Evolutionary conservation across 1,140 invertebrate species (phyloP), one percentile per base, ranked within the genome.

Genomic region (Rhopalosiphum maidis): DNA sequence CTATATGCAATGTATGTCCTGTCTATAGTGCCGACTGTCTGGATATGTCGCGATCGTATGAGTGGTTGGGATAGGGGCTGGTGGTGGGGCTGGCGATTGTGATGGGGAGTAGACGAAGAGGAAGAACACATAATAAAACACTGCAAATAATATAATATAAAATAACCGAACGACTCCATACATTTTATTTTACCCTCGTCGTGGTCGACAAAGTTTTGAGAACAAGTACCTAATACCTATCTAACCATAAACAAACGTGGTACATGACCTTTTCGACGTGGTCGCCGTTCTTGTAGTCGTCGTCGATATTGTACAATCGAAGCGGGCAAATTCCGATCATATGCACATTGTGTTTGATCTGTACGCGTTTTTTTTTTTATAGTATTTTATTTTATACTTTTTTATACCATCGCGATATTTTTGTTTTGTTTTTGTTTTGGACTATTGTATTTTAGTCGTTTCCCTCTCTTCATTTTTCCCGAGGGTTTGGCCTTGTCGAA

Each of bases 401-500:
- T 46, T 46, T n/a, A n/a, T n/a, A 25, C 8, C 48, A 21, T 18
- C n/a, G 43, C 25, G 46, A n/a, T 37, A 55, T 60, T 68, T 91
- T 68, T 60, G 43, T 91, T 46, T 77, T 68, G 22, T 43, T 68
- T 68, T 41, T 51, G 54, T 90, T 87, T 21, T 37, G 41, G 55
- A 43, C 35, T n/a, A 90, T 82, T n/a, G 90, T 46, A 21, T 77
- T 77, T 77, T n/a, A 68, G 54, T 68, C 51, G 90, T 83, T 89
- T 54, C 48, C 87, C 48, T 23, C 60, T 23, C 35, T 25, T 22
- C 35, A 6, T 77, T 77, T 41, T n/a, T 77, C 90, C 90, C 15
- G 90, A 37, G 90, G 68, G 60, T 77, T 83, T 48, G 90, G 46
- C 90, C 90, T 92, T 92, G 90, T 35, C 48, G 21, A 18, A 91